Evolutionary conservation across 2,113 vertebrate genomes (phyloP), one percentile per base, ranked within the genome.

Genomic region (Talpa occidentalis): DNA sequence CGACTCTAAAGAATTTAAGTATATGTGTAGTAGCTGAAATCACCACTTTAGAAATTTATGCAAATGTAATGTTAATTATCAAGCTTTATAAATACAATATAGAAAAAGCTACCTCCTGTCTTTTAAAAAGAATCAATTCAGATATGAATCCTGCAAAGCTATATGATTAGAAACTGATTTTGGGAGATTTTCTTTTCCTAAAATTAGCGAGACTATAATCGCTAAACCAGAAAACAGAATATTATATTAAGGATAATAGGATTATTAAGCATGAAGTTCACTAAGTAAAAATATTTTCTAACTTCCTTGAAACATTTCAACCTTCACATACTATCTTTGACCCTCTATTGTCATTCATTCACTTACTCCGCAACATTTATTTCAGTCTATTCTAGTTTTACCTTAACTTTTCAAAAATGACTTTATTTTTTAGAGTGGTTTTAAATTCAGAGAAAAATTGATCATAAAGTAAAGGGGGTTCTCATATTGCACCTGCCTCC

Each of bases 131-230:
- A 94, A 91, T 74, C 74, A 74, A 93, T 59, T 80, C 74, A 76
- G 74, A 7, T 87, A 52, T 64, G 32, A 90, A 81, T 74, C 42
- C 32, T 91, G 26, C 37, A 93, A 93, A 90, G 42, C 64, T 70
- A 35, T 83, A 44, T 87, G 54, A 72, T 93, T 95, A 94, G 37
- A 93, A 90, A 76, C 42, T 72, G 15, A 73, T 89, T 96, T 93
- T 17, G n/a, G 22, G 81, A 91, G 62, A 62, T 93, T 70, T 70
- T 92, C 8, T 73, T 95, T 67, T 35, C 32, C 37, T 59, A 62
- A 90, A 93, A 30, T 89, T 89, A 94, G 35, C 87, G 91, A 94
- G 60, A 84, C 56, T 85, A 93, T 94, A 70, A 93, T 78, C 80
- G 72, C 70, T 90, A 95, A 77, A 52, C 66, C 32, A 93, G 80